These are phyloP conservation scores for Danaus chrysippus DNA, from an alignment of 2,888 invertebrate species.

Conservation along the genomic window DNA sequence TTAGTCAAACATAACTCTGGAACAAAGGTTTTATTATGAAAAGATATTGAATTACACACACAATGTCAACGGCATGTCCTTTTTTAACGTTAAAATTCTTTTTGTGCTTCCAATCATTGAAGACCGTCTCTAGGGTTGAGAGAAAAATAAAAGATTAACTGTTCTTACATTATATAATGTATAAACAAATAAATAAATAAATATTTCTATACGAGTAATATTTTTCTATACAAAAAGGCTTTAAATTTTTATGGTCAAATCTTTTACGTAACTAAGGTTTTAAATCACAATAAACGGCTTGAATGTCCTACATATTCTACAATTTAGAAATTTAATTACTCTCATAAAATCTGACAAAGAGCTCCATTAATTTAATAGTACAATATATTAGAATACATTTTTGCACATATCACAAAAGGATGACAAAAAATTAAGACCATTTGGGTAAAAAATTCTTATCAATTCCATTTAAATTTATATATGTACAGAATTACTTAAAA, in stretches of 20 bases:
- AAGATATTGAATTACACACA: constrained; percentile 62
- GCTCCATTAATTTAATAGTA: constrained; percentile 22
- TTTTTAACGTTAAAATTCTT: constrained; percentile 57
- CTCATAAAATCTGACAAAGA: constrained; percentile 22
- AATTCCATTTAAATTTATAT: too few relatives aligned
- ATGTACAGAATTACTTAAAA: too few relatives aligned
- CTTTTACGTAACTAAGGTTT: constrained; percentile 8
- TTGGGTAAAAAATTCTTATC: too few relatives aligned
- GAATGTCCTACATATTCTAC: constrained; percentile 25
- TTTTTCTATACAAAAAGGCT: too few relatives aligned
- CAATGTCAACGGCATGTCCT: constrained; percentile 60
- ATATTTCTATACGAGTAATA: too few relatives aligned
- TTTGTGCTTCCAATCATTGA: constrained; percentile 64
- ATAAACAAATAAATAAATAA: too few relatives aligned
- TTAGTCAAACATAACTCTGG: constrained; percentile 8
- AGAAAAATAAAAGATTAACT: neutral
- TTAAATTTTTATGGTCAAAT: neutral
- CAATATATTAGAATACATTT: constrained; percentile 12
- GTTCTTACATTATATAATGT: too few relatives aligned
- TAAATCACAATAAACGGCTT: constrained; percentile 20
- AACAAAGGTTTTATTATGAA: constrained; percentile 52
- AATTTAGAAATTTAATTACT: constrained; percentile 31
- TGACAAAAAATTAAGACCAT: too few relatives aligned
- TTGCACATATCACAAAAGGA: neutral
- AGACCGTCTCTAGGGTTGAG: constrained; percentile 29